Base-by-base conservation (phyloP, 2,797 vertebrate genomes). In the Hippoglossus hippoglossus region DNA sequence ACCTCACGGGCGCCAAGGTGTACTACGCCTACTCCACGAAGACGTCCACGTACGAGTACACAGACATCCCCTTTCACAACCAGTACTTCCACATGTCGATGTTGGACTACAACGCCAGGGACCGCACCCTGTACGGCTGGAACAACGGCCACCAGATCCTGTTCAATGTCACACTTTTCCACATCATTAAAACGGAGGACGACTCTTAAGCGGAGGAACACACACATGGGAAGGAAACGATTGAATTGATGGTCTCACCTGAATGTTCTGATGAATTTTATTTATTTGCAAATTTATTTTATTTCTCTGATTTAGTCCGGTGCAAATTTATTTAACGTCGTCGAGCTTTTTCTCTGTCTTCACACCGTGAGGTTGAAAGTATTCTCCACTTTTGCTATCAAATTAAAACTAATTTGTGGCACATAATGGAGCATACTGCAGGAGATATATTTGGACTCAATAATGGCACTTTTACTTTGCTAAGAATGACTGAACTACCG, bases 31-130 rank as follows among this genome's bases (percentile, higher is more conserved):
- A 98, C 80, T 97, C 97, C 85, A 99, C 98, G 25, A 97, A 98
- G 93, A 96, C 96, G 4, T 99, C 98, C 86, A 95, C 94, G 0
- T 99, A 99, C 0, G 98, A 99, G 91, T 99, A 99, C 25, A 98
- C 95, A 59, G 98, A 99, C 93, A 98, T 99, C 83, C 97, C 98
- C 18, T 99, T 99, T 84, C 98, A 99, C 73, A 99, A 99, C 84
- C 98, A 98, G 77, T 99, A 98, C 89, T 99, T 99, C 83, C 98
- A 99, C 92, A 98, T 99, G 94, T 99, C 98, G 63, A 99, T 99
- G 98, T 91, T 99, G 91, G 98, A 99, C 94, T 99, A 99, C 93
- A 99, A 99, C 22, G 94, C 97, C 71, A 95, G 97, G 85, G 98
- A 99, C 85, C 94, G 97, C 60, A 95, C 97, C 62, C 96, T 99